These are phyloP conservation scores for Petroica traversi DNA, from an alignment of 2,113 vertebrate genomes.

Conservation along the genomic window DNA sequence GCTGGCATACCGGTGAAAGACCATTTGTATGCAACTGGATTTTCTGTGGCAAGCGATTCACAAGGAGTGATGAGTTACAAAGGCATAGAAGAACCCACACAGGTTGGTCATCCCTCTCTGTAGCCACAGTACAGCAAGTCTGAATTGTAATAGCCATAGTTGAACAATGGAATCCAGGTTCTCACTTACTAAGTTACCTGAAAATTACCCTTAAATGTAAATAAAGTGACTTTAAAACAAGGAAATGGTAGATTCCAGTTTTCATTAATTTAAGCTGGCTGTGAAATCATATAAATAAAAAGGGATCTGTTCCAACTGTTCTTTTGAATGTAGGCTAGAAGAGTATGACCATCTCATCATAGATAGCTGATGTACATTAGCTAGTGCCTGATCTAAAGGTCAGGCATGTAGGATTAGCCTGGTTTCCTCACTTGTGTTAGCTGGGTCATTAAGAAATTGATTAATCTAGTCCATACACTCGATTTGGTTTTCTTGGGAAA, in stretches of 20 bases:
- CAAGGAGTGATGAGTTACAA: constrained; percentile 94
- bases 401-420: not conserved
- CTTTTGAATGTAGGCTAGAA: not conserved
- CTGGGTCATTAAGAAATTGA: not conserved
- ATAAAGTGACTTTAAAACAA: not conserved
- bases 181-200: not conserved
- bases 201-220: not conserved
- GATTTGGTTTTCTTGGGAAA: not conserved
- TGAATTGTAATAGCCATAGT: not conserved
- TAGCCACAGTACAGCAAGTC: not conserved
- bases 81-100: constrained; percentile 97
- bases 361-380: not conserved
- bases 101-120: constrained; percentile 69
- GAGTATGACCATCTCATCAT: not conserved
- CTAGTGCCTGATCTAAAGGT: not conserved
- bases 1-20: constrained; percentile 98
- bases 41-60: constrained; percentile 98
- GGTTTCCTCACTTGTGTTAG: not conserved
- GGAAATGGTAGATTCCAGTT: not conserved
- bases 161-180: not conserved
- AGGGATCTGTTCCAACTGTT: not conserved
- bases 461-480: not conserved
- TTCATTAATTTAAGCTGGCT: not conserved
- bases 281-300: not conserved
- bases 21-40: constrained; percentile 99